Conservation (phyloP, 2,797 vertebrate genomes). For the Garrulus glandarius region DNA sequence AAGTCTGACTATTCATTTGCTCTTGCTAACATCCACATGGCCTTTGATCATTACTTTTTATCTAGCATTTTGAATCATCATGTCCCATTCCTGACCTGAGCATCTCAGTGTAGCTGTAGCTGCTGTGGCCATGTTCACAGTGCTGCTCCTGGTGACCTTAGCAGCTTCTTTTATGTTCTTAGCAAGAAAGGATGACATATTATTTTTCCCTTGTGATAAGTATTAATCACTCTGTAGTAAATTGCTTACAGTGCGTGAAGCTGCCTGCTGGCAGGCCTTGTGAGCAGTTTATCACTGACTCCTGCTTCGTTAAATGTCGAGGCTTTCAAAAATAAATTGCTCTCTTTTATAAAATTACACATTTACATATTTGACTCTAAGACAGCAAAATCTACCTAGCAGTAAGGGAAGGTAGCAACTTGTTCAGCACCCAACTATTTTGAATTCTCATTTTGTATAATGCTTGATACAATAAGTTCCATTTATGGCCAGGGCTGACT, state of each 20-base stretch:
- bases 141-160: conserved; percentile 14
- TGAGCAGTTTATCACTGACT: conserved; percentile 33
- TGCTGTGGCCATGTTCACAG: not conserved
- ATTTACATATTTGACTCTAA: not conserved
- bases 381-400: not conserved
- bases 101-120: not conserved
- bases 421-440: not conserved
- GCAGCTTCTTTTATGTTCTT: conserved; percentile 28
- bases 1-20: not conserved
- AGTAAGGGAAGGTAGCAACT: not conserved
- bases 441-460: not conserved
- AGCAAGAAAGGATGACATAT: conserved; percentile 12
- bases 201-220: conserved; percentile 22
- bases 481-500: not conserved
- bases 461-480: not conserved
- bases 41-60: not conserved
- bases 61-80: not conserved
- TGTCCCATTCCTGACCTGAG: not conserved
- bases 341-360: not conserved
- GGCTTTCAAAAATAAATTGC: conserved; percentile 4
- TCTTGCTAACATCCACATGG: not conserved
- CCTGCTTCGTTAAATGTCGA: not conserved
- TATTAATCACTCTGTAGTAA: conserved; percentile 40
- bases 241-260: conserved; percentile 7
- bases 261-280: conserved; percentile 12